A percentile compares a stretch with the other conserved stretches of the same genome.
Evolutionary conservation across 2,113 vertebrate species (phyloP).

Genomic region (Speoplatyrhinus poulsoni): DNA sequence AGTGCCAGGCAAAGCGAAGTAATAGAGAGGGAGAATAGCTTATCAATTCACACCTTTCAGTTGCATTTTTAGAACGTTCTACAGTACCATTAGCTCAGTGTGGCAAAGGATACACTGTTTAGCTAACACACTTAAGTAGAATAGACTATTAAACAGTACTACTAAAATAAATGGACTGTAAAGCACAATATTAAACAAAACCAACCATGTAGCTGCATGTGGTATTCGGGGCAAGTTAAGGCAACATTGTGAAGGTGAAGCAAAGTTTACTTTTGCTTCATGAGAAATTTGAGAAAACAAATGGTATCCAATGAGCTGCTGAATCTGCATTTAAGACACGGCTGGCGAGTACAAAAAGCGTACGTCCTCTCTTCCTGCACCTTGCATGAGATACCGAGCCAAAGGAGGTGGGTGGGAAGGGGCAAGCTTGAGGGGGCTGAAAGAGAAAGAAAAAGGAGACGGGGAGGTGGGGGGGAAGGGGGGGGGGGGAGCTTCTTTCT

Average conservation of each 20-base stretch:
- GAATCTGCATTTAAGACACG: slow-evolving; percentile 46
- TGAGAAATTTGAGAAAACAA: neutral
- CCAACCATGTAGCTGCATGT: slow-evolving; percentile 33
- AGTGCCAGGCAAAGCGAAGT: slow-evolving; percentile 43
- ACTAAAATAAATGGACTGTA: slow-evolving; percentile 11
- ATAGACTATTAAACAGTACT: slow-evolving; percentile 33
- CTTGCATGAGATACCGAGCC: slow-evolving; percentile 48
- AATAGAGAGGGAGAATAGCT: slow-evolving; percentile 47
- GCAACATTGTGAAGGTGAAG: neutral
- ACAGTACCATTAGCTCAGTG: slow-evolving; percentile 23
- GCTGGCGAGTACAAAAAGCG: slow-evolving; percentile 31
- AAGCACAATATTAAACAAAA: slow-evolving; percentile 14
- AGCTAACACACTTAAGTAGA: slow-evolving; percentile 26
- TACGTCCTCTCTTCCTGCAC: slow-evolving; percentile 36
- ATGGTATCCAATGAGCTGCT: slow-evolving; percentile 30
- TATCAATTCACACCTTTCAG: slow-evolving; percentile 55
- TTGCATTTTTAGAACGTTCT: slow-evolving; percentile 52
- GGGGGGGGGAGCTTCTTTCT: slow-evolving; percentile 8
- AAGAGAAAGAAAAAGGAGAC: neutral
- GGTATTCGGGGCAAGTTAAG: slow-evolving; percentile 8
- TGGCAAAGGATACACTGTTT: slow-evolving; percentile 46
- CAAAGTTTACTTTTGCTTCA: neutral
- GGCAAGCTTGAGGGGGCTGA: slow-evolving; percentile 4
- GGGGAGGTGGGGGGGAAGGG: neutral
- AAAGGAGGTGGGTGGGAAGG: slow-evolving; percentile 35